Base-by-base conservation (phyloP, 1,140 invertebrate genomes). In the Plectrocnemia conspersa region DNA sequence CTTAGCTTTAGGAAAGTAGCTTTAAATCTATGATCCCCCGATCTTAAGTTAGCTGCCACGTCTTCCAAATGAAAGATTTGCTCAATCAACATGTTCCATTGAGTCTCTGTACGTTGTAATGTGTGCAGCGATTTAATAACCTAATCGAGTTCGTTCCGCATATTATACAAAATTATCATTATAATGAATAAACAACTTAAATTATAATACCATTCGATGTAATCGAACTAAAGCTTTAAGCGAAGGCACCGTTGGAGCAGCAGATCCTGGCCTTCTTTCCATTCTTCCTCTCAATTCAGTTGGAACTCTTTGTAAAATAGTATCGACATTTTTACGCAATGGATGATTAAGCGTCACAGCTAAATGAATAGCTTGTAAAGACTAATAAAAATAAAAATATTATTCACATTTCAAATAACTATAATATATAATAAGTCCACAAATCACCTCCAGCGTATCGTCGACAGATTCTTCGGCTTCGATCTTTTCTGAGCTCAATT, bases 391-490 rank as follows among this genome's bases (percentile, higher is more conserved):
- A 55, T 35, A 52, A 33, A 40, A 54, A 56, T 38, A 45, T 60
- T 29, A 45, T 45, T n/a, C n/a, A n/a, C n/a, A n/a, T n/a, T n/a
- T n/a, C n/a, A n/a, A n/a, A n/a, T n/a, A n/a, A 15, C 23, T 29
- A 62, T 50, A 32, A 48, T 59, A 66, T 40, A n/a, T 38, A 38
- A 38, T 5, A 38, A 5, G 11, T 9, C 18, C 15, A 13, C 18
- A 15, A 64, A 64, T 71, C 75, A 93, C 92, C 77, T 97, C 91
- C 36, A 98, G 75, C 57, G 93, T 85, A 77, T 98, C 94, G 71
- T 97, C 93, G 0, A 98, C 82, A 62, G 84, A 85, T 75, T 98
- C 96, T 75, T 98, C 94, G 9, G 95, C 92, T 73, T 98, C 95
- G 66, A 88, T 92, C 68, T 95, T 94, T 63, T 99, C 96, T n/a